Conservation (phyloP, 2,797 vertebrate species). For the Channa striata region DNA sequence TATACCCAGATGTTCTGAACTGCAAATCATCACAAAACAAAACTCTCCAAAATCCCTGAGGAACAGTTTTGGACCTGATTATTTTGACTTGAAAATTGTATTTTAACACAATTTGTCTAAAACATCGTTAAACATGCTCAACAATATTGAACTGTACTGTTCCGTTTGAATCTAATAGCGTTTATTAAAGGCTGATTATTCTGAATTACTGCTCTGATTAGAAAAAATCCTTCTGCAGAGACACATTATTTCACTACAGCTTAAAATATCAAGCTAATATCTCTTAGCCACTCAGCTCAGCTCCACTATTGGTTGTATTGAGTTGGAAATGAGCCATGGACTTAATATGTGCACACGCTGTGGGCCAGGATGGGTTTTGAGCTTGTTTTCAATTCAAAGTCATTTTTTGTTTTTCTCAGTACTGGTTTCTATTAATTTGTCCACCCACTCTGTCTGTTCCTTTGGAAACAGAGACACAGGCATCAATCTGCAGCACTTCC, state of each 20-base stretch:
- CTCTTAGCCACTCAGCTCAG: slow-evolving; percentile 44
- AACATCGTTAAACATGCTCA: slow-evolving; percentile 42
- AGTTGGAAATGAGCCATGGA: slow-evolving; percentile 58
- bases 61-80: slow-evolving; percentile 19
- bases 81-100: slow-evolving; percentile 27
- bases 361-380: slow-evolving; percentile 41
- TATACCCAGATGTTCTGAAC: slow-evolving; percentile 5
- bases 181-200: slow-evolving; percentile 51
- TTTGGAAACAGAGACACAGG: slow-evolving; percentile 64
- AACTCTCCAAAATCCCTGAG: slow-evolving; percentile 13
- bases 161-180: slow-evolving; percentile 34
- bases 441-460: slow-evolving; percentile 61
- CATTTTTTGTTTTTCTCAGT: slow-evolving; percentile 17
- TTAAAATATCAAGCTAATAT: slow-evolving; percentile 42
- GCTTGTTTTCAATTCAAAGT: slow-evolving; percentile 55
- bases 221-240: slow-evolving; percentile 23
- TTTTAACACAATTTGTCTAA: slow-evolving; percentile 37
- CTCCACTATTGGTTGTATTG: slow-evolving; percentile 42
- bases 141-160: slow-evolving; percentile 28
- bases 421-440: slow-evolving; percentile 72
- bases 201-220: slow-evolving; percentile 46
- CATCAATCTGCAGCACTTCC: slow-evolving; percentile 70
- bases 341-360: slow-evolving; percentile 50
- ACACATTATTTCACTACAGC: slow-evolving; percentile 34
- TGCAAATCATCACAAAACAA: slow-evolving; percentile 9